Base-by-base conservation (phyloP, 2,797 vertebrate genomes). In the Poeciliopsis paucimaculata region DNA sequence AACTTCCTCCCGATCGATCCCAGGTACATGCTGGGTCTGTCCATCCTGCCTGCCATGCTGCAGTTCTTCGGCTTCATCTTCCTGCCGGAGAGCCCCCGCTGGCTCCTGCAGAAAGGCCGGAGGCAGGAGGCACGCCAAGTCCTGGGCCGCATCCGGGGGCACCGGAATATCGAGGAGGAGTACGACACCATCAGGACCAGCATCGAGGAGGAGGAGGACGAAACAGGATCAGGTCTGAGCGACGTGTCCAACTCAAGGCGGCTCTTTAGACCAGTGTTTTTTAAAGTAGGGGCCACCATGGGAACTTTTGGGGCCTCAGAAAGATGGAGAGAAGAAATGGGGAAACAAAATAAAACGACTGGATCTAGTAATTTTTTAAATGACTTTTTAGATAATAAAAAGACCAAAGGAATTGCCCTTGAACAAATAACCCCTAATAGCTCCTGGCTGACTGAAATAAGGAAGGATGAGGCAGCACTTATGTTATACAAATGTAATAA, bases 1-100 rank as follows among this genome's bases (percentile, higher is more conserved):
- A 0, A 12, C 64, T 41, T 26, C 7, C 8, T 34, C 31, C 45
- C 43, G 55, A 36, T 55, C 72, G 4, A 3, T 41, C 23, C 1
- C 76, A 99, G 98, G 91, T 99, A 97, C 92, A 99, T 99, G 98
- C 84, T 99, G 89, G 98, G 98, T 28, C 93, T 99, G 77, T 98
- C 98, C 0, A 92, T 95, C 23, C 62, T 98, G 46, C 98, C 98
- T 0, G 97, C 98, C 0, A 79, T 95, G 64, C 90, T 99, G 86
- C 98, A 99, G 92, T 99, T 99, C 57, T 43, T 96, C 15, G 98
- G 98, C 16, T 99, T 99, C 95, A 92, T 98, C 45, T 98, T 98
- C 85, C 95, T 99, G 64, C 98, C 98, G 0, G 98, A 99, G 93
- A 99, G 98, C 88, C 98, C 98, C 1, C 97, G 98, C 55, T 99